Evolutionary conservation across 2,797 vertebrate genomes (phyloP), one percentile per base, ranked within the genome.

Genomic region (Bufotes viridis): DNA sequence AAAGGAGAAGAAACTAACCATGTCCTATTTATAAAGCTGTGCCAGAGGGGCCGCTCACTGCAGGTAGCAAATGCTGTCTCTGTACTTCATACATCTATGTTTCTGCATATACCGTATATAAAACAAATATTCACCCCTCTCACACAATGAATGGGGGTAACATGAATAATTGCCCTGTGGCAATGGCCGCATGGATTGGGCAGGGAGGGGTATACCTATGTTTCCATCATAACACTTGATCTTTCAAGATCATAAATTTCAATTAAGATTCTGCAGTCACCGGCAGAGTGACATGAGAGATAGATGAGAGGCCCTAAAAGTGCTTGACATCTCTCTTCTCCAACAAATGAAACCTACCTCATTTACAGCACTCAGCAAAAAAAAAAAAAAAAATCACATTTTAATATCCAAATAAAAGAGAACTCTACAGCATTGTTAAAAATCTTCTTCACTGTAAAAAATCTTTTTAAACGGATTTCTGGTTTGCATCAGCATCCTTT

Each of bases 161-260:
- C 6, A 18, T 20, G 24, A 15, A 29, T 5, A 69, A 34, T 15
- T 17, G 69, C 34, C 69, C 15, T 15, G 26, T 70, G 29, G 34
- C 26, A 29, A 18, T 70, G 7, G 26, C n/a, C 0, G 61, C 20
- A 22, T 2, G 20, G 20, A 13, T 9, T 0, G 26, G 9, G n/a
- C 0, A n/a, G 63, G 4, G n/a, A 1, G n/a, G n/a, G 63, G 24
- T 15, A 42, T 72, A 42, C 2, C 34, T 49, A 53, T 51, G n/a
- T 7, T 2, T 75, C 42, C 53, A 12, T 14, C 12, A 1, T 57
- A 26, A 78, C n/a, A 55, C 57, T 78, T 78, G 75, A 78, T 78
- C 75, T 78, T 78, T 78, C 1, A 18, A 78, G 75, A 57, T 57
- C 75, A 78, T 78, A 78, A 78, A 57, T 78, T 78, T 78, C 1